Evolutionary conservation across 2,888 invertebrate genomes (phyloP), one percentile per base, ranked within the genome.

Genomic region (Drosophila nr. fundita): DNA sequence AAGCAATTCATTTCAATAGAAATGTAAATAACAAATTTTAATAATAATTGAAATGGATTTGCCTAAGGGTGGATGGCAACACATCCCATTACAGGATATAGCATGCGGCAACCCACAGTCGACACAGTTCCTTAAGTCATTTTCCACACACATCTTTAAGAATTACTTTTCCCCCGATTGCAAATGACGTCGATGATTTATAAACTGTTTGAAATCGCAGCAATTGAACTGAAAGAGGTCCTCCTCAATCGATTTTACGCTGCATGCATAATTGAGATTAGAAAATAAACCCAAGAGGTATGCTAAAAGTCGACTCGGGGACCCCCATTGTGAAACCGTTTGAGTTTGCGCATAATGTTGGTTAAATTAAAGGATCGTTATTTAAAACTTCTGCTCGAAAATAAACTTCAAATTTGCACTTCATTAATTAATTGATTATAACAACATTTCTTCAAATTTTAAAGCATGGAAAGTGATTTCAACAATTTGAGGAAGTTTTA

Each of bases 11-110:
- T 86, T 87, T 89, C 91, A 91, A 91, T 91, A 80, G 88, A 91
- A 91, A 91, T 91, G 91, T 90, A 91, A 91, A 91, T 91, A 87
- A 64, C 48, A 85, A 87, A 87, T 90, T 88, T 87, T 83, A 85
- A 90, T 88, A 79, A 90, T 89, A 90, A 89, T 89, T 90, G 87
- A 90, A 89, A 89, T 88, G 76, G 64, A 64, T 90, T 78, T 72
- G 49, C 49, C 50, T 32, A 32, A 50, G 82, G 82, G 65, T 73
- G 70, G 62, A 52, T 52, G 32, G 34, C 30, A 60, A 38, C 18
- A 27, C 48, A 42, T 24, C 68, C 62, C 45, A 79, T 40, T 42
- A 40, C 21, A 48, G 68, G 74, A 89, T 74, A 32, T 4, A 78
- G 85, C 71, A 75, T 86, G 88, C 65, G 90, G 82, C 83, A 81